Evolutionary conservation across 1,140 invertebrate species (phyloP).

Genomic region (Euwallacea fornicatus): DNA sequence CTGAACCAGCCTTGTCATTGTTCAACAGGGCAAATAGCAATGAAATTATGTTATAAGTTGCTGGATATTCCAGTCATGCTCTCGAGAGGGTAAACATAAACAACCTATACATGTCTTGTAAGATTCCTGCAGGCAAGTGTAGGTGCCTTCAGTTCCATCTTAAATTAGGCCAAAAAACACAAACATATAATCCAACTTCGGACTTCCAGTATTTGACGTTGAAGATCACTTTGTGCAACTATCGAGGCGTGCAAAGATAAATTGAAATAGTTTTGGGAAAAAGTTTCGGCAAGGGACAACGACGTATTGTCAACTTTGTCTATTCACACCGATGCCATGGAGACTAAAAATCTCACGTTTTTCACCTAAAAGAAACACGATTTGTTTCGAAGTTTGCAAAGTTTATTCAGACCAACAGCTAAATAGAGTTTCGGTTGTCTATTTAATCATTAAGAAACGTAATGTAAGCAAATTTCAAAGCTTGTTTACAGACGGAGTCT

Average conservation of each 20-base stretch:
- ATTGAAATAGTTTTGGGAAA: slow-evolving; percentile 21
- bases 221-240: slow-evolving; percentile 10
- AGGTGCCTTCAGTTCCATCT: not conserved
- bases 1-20: too few species aligned
- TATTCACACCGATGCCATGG: slow-evolving; percentile 10
- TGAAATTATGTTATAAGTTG: not conserved
- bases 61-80: not conserved
- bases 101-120: not conserved
- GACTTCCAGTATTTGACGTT: not conserved
- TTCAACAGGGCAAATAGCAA: too few species aligned
- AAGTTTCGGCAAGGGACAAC: slow-evolving; percentile 11
- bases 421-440: slow-evolving; percentile 1
- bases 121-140: slow-evolving; percentile 6
- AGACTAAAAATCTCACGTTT: slow-evolving; percentile 15
- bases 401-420: not conserved
- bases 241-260: slow-evolving; percentile 15
- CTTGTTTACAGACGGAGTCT: not conserved
- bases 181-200: not conserved
- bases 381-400: slow-evolving; percentile 2
- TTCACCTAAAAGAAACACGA: slow-evolving; percentile 16
- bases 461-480: slow-evolving; percentile 4
- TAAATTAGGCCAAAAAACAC: not conserved
- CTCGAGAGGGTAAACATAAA: slow-evolving; percentile 7
- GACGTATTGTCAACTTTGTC: slow-evolving; percentile 24
- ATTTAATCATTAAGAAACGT: slow-evolving; percentile 1